Percentiles rank a stretch among this genome's conserved stretches.
Evolutionary conservation across 2,888 invertebrate genomes (phyloP).

Genomic region (Dryocosmus kuriphilus): DNA sequence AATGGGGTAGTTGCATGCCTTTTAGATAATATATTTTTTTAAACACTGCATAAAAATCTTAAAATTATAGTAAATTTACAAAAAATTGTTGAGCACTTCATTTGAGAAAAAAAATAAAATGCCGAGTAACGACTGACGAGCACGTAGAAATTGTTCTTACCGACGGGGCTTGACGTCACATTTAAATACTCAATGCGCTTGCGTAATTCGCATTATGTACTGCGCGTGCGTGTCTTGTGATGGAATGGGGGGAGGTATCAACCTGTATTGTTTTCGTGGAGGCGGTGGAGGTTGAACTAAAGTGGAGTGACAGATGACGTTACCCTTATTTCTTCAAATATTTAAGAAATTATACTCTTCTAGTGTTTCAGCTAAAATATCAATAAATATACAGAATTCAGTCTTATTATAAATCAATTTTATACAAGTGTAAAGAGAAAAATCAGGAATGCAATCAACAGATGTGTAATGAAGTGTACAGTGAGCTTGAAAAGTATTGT

Average conservation of each 20-base stretch:
- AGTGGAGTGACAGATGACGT: neutral
- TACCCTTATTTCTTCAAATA: neutral
- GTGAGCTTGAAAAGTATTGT: neutral
- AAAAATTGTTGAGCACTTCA: too few species aligned
- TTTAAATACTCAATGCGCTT: neutral
- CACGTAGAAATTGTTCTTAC: too few species aligned
- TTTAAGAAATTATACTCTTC: neutral
- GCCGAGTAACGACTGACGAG: too few species aligned
- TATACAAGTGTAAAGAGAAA: neutral
- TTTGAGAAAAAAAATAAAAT: too few species aligned
- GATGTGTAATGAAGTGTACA: slow-evolving; percentile 27
- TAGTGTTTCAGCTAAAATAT: neutral
- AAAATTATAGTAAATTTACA: too few species aligned
- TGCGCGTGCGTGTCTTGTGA: neutral
- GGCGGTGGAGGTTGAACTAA: neutral
- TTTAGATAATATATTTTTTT: too few species aligned
- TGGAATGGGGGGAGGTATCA: neutral
- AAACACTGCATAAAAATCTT: too few species aligned
- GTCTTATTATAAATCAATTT: neutral
- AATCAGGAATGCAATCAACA: neutral
- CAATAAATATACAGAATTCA: neutral
- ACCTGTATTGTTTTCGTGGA: neutral
- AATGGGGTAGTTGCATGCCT: too few species aligned
- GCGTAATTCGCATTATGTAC: neutral
- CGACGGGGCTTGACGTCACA: too few species aligned